Evolutionary conservation across 2,888 invertebrate genomes (phyloP).

Genomic region (Agrochola circellaris): DNA sequence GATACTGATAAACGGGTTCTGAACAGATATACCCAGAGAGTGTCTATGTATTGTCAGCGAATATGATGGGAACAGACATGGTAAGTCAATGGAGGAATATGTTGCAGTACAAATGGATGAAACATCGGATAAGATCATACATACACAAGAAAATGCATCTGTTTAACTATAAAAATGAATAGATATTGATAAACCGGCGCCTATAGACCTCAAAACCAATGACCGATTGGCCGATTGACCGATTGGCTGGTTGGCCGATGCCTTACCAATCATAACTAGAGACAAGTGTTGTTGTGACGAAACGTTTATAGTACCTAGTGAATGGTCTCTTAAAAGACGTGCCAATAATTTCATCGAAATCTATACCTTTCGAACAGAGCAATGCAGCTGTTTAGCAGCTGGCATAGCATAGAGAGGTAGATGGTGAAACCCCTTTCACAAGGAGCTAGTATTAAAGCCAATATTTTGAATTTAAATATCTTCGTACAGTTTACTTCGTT

Average conservation of each 20-base stretch:
- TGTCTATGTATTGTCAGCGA: constrained; percentile 21
- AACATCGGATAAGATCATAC: neutral
- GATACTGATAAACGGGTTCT: constrained; percentile 55
- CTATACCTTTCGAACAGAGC: neutral
- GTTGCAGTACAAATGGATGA: neutral
- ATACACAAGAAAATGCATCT: neutral
- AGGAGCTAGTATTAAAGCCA: neutral
- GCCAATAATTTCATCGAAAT: neutral
- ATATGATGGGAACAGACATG: constrained; percentile 15
- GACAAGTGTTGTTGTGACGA: neutral
- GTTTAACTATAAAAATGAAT: neutral
- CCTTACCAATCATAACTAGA: neutral
- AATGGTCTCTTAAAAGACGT: neutral
- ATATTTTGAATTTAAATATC: neutral
- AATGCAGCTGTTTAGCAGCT: neutral
- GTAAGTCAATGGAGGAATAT: neutral
- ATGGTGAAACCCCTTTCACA: neutral
- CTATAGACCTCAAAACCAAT: neutral
- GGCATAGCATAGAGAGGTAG: neutral
- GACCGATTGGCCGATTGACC: no score
- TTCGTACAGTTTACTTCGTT: neutral
- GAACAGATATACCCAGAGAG: constrained; percentile 3
- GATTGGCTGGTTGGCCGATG: neutral
- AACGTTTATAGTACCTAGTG: neutral
- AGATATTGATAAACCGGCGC: neutral